phyloP scores from a whole-genome alignment of 2,888 invertebrate genomes.

The Auanema freiburgensis region DNA sequence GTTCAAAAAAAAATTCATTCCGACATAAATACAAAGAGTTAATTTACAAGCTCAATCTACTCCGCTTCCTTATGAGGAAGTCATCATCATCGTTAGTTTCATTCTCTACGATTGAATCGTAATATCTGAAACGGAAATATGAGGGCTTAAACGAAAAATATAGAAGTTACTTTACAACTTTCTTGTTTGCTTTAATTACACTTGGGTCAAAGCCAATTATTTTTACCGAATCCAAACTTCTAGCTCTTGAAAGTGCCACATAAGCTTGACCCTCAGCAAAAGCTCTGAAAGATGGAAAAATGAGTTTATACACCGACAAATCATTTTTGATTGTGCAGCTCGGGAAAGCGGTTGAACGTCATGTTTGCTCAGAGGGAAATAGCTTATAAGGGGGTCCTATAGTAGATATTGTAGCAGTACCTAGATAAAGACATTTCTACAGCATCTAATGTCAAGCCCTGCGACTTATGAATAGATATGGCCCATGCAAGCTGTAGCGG shows the following conservation, averaged over 20 bases:
- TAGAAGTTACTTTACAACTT: constrained; percentile 24
- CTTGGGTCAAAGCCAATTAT: constrained; percentile 40
- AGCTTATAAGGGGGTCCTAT: neutral
- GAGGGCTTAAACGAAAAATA: neutral
- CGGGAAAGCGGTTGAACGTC: neutral
- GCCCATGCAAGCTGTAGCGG: constrained; percentile 94
- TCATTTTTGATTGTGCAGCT: neutral
- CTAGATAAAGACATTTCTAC: constrained; percentile 41
- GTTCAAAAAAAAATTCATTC: too few species aligned
- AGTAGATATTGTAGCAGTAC: constrained; percentile 4
- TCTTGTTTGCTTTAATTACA: constrained; percentile 42
- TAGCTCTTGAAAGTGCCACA: constrained; percentile 88
- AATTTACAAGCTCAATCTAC: constrained; percentile 15
- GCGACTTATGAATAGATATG: constrained; percentile 93
- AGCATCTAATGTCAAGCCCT: constrained; percentile 60
- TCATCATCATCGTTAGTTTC: constrained; percentile 21
- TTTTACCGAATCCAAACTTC: constrained; percentile 72
- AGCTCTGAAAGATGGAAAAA: constrained; percentile 69
- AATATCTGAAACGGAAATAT: constrained; percentile 7
- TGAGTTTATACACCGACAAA: constrained; percentile 64
- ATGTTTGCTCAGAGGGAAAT: neutral
- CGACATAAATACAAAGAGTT: too few species aligned
- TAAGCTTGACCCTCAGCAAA: constrained; percentile 96
- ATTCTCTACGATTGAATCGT: constrained; percentile 14
- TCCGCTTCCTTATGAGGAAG: constrained; percentile 21